Conservation (phyloP, 2,797 vertebrate genomes). For the Hydrophis major region DNA sequence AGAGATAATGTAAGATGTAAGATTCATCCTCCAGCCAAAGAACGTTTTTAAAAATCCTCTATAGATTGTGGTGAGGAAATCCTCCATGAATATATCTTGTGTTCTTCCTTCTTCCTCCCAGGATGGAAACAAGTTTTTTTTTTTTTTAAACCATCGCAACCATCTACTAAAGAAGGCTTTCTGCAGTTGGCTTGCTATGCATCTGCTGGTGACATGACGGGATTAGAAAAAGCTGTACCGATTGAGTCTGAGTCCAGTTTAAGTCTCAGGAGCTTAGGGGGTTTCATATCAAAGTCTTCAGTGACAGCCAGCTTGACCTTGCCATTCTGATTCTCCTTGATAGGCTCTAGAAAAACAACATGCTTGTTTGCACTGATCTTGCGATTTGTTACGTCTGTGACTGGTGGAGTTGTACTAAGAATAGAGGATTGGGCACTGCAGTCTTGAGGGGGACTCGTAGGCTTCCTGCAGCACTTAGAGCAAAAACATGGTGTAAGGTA, state of each 20-base stretch:
- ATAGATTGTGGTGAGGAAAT: neutral
- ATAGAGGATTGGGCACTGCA: conserved; percentile 88
- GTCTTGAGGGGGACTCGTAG: conserved; percentile 71
- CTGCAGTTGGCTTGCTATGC: neutral
- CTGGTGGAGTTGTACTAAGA: conserved; percentile 81
- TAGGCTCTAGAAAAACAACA: conserved; percentile 93
- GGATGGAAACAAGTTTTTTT: neutral
- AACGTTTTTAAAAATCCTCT: accelerated
- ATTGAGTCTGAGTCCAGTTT: conserved; percentile 79
- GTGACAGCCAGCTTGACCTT: conserved; percentile 74
- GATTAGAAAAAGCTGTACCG: conserved; percentile 83
- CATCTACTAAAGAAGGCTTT: neutral
- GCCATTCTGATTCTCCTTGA: conserved; percentile 83
- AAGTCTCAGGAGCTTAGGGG: conserved; percentile 68
- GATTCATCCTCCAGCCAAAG: neutral
- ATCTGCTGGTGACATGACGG: conserved; percentile 63
- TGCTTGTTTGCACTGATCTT: conserved; percentile 90
- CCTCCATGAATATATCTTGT: neutral
- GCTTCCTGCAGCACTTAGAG: conserved; percentile 66
- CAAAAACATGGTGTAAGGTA: conserved; percentile 87
- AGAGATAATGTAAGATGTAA: neutral
- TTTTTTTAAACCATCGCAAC: no score
- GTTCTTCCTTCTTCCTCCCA: neutral
- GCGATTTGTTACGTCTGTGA: conserved; percentile 80
- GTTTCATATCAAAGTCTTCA: conserved; percentile 60